phyloP scores from a whole-genome alignment of 2,113 vertebrate genomes.

The Acrocephalus kingi region DNA sequence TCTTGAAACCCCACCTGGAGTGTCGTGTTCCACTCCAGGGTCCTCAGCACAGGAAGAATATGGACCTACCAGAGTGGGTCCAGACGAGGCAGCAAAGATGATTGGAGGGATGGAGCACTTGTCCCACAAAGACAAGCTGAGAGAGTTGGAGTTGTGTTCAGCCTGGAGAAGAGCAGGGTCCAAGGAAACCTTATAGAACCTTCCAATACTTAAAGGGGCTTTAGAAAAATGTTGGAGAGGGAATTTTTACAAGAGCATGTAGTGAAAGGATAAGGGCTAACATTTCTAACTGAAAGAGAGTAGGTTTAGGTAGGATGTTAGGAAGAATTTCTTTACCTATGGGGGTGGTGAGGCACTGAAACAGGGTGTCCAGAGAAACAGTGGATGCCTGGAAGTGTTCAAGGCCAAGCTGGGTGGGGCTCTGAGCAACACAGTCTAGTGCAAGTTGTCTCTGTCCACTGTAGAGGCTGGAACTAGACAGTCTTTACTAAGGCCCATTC shows the following conservation, averaged over 20 bases:
- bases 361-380: background rate
- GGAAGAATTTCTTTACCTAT: background rate
- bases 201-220: background rate
- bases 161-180: background rate
- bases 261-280: background rate
- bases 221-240: background rate
- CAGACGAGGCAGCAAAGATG: background rate
- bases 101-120: background rate
- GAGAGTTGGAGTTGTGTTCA: background rate
- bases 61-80: background rate
- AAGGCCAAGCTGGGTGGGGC: background rate
- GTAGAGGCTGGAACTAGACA: rapidly evolving
- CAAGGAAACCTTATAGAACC: background rate
- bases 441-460: background rate
- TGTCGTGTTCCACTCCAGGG: rapidly evolving
- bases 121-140: background rate
- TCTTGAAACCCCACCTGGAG: background rate
- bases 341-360: background rate
- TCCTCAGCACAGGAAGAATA: background rate
- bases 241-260: background rate
- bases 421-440: background rate
- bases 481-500: background rate
- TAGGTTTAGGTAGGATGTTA: background rate
- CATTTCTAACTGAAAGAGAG: background rate
- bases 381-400: background rate